Percentiles rank a stretch among this genome's conserved stretches.
phyloP scores from a whole-genome alignment of 2,888 invertebrate genomes.

The Aspidapion aeneum region DNA sequence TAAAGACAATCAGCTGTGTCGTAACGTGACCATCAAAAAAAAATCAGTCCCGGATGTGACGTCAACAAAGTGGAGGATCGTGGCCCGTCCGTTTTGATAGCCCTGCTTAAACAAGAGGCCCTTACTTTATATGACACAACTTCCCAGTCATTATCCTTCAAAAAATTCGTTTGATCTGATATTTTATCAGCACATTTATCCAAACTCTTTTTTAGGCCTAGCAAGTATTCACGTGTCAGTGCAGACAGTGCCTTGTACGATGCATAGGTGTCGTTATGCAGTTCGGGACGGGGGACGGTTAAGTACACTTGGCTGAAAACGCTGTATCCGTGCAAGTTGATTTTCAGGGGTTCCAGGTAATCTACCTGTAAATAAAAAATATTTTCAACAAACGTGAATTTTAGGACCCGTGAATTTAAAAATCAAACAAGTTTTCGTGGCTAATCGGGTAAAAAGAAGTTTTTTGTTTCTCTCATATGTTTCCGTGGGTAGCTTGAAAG shows the following conservation, averaged over 20 bases:
- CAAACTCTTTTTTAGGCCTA: conserved; percentile 9
- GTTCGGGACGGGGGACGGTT: conserved; percentile 48
- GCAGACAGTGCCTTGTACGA: conserved; percentile 27
- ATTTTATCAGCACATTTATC: conserved; percentile 11
- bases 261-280: conserved; percentile 31
- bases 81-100: too few species aligned
- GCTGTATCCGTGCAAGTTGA: conserved; percentile 56
- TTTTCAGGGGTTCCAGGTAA: conserved; percentile 52
- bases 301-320: conserved; percentile 58
- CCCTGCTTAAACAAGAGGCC: too few species aligned
- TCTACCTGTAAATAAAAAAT: conserved; percentile 51
- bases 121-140: conserved; percentile 25
- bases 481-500: too few species aligned
- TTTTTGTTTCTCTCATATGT: too few species aligned
- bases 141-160: conserved; percentile 28
- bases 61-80: too few species aligned
- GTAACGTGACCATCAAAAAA: too few species aligned
- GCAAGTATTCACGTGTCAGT: conserved; percentile 25
- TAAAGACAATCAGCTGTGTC: too few species aligned
- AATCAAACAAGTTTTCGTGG: too few species aligned
- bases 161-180: conserved; percentile 17
- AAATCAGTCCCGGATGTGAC: too few species aligned
- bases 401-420: too few species aligned
- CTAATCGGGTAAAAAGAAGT: too few species aligned
- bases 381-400: neutral